Conservation (phyloP, 2,888 invertebrate genomes). For the Pyralis farinalis region DNA sequence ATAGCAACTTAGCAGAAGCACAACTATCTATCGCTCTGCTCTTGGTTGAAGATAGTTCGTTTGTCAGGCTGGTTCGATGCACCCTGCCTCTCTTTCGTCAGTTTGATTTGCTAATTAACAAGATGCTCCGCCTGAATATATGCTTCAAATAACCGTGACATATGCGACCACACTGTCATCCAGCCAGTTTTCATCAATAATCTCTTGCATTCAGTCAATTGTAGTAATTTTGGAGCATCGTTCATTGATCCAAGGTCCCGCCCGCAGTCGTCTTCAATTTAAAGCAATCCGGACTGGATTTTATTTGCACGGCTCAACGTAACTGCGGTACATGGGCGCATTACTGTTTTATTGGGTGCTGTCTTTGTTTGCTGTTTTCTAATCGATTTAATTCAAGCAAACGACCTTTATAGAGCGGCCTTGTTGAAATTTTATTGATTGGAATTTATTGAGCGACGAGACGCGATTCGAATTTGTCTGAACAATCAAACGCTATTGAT, state of each 20-base stretch:
- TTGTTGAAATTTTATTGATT: neutral
- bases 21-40: too few species aligned
- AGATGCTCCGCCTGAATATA: too few species aligned
- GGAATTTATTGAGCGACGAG: too few species aligned
- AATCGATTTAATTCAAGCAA: neutral
- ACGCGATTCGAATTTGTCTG: too few species aligned
- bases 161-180: neutral
- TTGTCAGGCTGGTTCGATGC: too few species aligned
- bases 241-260: constrained; percentile 4
- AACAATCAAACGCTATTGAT: too few species aligned
- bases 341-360: neutral
- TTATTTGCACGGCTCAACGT: constrained; percentile 7
- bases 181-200: neutral
- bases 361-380: neutral
- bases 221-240: neutral
- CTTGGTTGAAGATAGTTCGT: too few species aligned
- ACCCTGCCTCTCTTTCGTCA: too few species aligned
- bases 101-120: too few species aligned
- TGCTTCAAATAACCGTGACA: neutral
- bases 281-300: constrained; percentile 17
- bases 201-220: neutral
- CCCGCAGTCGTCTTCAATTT: constrained; percentile 16
- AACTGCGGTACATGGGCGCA: neutral
- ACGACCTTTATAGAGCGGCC: neutral
- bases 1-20: too few species aligned